Conservation (phyloP, 2,113 vertebrate species). For the Oceanodroma tethys region DNA sequence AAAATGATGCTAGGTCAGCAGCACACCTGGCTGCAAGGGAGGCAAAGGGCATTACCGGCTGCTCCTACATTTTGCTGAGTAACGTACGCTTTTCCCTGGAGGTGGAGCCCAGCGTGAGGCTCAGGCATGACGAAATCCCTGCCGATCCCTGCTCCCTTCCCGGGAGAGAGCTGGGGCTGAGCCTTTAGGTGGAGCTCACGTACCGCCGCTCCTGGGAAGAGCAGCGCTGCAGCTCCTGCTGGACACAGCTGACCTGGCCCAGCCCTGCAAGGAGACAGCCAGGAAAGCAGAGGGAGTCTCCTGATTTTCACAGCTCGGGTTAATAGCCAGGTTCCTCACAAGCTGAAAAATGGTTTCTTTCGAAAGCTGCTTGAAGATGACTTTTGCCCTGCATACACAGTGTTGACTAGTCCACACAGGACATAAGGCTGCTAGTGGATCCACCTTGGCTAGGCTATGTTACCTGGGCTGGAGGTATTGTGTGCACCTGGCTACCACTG, state of each 20-base stretch:
- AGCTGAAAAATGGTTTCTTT: not conserved
- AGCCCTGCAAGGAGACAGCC: not conserved
- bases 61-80: not conserved
- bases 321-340: not conserved
- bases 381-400: not conserved
- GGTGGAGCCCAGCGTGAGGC: not conserved
- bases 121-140: not conserved
- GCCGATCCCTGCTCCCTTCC: not conserved
- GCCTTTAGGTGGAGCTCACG: slow-evolving; percentile 72
- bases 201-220: not conserved
- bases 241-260: not conserved
- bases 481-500: not conserved
- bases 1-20: not conserved
- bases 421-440: not conserved
- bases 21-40: not conserved
- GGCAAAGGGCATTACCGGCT: not conserved
- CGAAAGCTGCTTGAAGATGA: not conserved
- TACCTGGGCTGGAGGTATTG: not conserved
- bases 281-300: not conserved
- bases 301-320: not conserved
- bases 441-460: not conserved
- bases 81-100: not conserved
- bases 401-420: rapidly evolving
- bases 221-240: not conserved
- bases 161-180: not conserved